These are phyloP conservation scores for Protonemura montana DNA, from an alignment of 2,888 invertebrate species.

Conservation along the genomic window DNA sequence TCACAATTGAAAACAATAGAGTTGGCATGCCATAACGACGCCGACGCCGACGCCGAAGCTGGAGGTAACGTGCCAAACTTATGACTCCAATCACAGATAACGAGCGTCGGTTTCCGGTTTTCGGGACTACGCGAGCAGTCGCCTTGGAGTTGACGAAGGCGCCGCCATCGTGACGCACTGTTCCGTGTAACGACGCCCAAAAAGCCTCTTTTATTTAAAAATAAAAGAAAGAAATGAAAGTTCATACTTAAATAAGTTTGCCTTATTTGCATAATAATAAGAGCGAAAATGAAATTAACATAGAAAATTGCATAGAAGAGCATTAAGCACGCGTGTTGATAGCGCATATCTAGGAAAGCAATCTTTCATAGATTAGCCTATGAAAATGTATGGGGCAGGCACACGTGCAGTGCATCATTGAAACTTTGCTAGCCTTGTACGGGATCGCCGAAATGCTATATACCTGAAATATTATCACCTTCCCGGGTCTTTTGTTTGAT, in stretches of 20 bases:
- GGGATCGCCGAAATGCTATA: background rate
- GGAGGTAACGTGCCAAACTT: background rate
- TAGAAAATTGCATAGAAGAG: background rate
- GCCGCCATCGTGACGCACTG: background rate
- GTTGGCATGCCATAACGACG: background rate
- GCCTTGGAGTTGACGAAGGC: background rate
- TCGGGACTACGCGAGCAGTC: background rate
- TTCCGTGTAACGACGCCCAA: background rate
- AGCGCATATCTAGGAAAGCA: background rate
- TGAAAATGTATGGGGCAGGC: background rate
- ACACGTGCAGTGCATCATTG: background rate
- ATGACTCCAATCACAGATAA: conserved; percentile 4
- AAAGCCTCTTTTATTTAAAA: background rate
- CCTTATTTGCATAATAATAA: background rate
- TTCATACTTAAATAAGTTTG: background rate
- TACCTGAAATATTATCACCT: background rate
- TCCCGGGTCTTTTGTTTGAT: background rate
- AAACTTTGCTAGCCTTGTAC: background rate
- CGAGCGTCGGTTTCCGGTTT: background rate
- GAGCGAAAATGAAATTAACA: background rate
- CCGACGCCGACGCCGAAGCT: background rate
- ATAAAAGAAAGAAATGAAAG: background rate
- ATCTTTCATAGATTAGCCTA: background rate
- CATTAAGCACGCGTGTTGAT: background rate
- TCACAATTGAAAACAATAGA: conserved; percentile 4